Base-by-base conservation (phyloP, 1,140 invertebrate species). In the Drosophila asahinai region DNA sequence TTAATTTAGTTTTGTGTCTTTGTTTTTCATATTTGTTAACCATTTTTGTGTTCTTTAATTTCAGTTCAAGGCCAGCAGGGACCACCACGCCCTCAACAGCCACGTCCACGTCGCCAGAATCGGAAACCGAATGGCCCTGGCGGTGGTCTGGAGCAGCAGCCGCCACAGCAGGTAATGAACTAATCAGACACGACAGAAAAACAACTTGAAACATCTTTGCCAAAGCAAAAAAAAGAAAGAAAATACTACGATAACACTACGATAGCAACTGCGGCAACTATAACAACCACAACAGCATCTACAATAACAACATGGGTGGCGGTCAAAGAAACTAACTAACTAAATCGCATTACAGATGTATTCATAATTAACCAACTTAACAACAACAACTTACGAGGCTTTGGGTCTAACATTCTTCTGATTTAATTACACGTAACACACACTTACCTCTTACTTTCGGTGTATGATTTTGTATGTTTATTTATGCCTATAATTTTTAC, bases 141-240 rank as follows among this genome's bases (percentile, higher is more conserved):
- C 73, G 91, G 84, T 76, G 80, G 89, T 65, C 76, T 84, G 78
- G 86, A 89, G 42, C 86, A 92, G 77, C 89, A 87, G 79, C 80
- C 79, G 79, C 80, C 79, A 74, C 91, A 92, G 75, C 91, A 93
- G 92, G 92, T 93, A 93, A 92, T 89, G 77, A 89, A 89, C 78
- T 89, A 89, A 84, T 68, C 77, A 80, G 33, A 36, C 68, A 75
- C 75, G 78, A 73, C 62, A 64, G 64, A 30, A 42, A 58, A 47
- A 65, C 74, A 64, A 47, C 36, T 40, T 36, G 60, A 58, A 78
- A 59, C 40, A 73, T 73, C 67, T 68, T 68, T 17, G 60, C 60
- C 67, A 66, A 77, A 63, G 49, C 62, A 81, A 12, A 22, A 17
- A 17, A 54, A 55, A 12, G 12, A 38, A 14, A 38, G 2, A 42